Conservation (phyloP, 2,888 invertebrate species). For the Sphinx pinastri region DNA sequence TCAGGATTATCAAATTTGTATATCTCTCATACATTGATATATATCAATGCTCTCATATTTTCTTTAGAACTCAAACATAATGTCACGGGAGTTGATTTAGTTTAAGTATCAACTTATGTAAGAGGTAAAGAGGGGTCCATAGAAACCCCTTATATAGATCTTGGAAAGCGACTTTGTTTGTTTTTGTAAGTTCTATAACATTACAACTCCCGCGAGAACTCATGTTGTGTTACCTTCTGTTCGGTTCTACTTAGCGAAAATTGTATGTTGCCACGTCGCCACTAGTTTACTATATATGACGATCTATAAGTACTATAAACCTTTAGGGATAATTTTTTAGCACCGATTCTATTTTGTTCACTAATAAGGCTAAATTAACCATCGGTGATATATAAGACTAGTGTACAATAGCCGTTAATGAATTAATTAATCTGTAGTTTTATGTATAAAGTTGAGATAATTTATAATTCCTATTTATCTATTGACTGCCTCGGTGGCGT, state of each 20-base stretch:
- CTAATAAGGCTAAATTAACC: too few relatives aligned
- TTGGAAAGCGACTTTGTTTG: constrained; percentile 7
- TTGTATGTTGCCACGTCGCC: not conserved
- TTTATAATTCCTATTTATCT: too few relatives aligned
- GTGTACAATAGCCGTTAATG: too few relatives aligned
- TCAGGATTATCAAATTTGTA: too few relatives aligned
- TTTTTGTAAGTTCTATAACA: not conserved
- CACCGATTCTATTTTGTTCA: too few relatives aligned
- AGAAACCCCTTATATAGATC: not conserved
- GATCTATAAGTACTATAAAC: too few relatives aligned
- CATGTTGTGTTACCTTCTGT: not conserved
- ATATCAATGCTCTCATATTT: not conserved
- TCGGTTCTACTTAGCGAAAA: constrained; percentile 2
- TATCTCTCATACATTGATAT: too few relatives aligned
- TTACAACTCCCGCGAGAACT: not conserved
- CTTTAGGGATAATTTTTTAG: too few relatives aligned
- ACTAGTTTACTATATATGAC: not conserved
- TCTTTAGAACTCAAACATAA: not conserved
- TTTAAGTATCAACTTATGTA: not conserved
- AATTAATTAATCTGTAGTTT: too few relatives aligned
- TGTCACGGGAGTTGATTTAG: not conserved
- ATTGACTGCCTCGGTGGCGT: too few relatives aligned
- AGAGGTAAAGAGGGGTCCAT: not conserved
- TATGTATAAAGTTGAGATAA: too few relatives aligned
- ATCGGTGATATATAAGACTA: too few relatives aligned